Percentiles rank a stretch among this genome's conserved stretches.
Evolutionary conservation across 2,888 invertebrate genomes (phyloP).

Genomic region (Caenorhabditis drosophilae): DNA sequence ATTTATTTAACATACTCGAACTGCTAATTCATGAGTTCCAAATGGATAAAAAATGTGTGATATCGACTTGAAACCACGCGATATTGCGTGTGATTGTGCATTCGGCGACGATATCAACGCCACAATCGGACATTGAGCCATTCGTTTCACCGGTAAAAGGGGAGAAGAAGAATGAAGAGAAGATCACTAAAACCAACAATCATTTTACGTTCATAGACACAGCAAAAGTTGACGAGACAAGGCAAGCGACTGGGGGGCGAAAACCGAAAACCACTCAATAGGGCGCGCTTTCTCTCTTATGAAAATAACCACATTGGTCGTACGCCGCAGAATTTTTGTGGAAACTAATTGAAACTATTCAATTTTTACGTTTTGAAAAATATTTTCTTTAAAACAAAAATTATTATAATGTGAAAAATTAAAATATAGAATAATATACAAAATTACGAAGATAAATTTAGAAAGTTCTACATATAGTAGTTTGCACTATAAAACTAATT

Average conservation of each 20-base stretch:
- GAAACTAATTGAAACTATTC: too few relatives aligned
- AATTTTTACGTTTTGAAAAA: too few relatives aligned
- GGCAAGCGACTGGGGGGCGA: too few relatives aligned
- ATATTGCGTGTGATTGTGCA: slow-evolving; percentile 36
- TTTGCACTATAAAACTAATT: too few relatives aligned
- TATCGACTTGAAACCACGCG: slow-evolving; percentile 52
- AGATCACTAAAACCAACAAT: slow-evolving; percentile 7
- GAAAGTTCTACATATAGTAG: too few relatives aligned
- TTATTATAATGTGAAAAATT: too few relatives aligned
- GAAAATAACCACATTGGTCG: neutral
- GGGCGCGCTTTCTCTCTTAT: slow-evolving; percentile 4
- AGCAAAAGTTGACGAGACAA: too few relatives aligned
- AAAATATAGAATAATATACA: too few relatives aligned
- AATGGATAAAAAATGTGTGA: slow-evolving; percentile 62
- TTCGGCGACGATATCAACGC: slow-evolving; percentile 56
- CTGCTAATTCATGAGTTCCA: slow-evolving; percentile 35
- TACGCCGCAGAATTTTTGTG: neutral
- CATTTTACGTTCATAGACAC: too few relatives aligned
- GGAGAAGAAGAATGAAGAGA: neutral
- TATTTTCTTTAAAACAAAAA: too few relatives aligned
- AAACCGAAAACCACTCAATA: slow-evolving; percentile 17
- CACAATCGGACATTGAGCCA: slow-evolving; percentile 45
- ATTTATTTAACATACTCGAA: slow-evolving; percentile 49
- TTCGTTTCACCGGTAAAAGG: neutral
- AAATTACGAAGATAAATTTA: too few relatives aligned